A percentile compares a stretch with the other conserved stretches of the same genome.
These are phyloP conservation scores for Dendrocincla tyrannina DNA, from an alignment of 2,797 vertebrate species.

Conservation along the genomic window DNA sequence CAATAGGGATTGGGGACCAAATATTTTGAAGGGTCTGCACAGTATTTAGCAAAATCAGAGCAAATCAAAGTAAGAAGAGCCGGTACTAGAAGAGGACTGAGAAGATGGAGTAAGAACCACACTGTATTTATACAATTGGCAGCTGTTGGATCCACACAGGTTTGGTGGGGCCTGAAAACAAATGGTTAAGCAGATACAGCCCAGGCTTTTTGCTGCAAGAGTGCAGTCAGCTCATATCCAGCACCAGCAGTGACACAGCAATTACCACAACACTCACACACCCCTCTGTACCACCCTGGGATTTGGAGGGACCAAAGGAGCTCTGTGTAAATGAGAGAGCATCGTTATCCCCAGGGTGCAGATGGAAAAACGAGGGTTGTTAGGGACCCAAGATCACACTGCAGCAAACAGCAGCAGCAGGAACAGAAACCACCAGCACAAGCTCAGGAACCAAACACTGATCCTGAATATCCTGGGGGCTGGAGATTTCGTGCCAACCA, in stretches of 20 bases:
- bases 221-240: neutral
- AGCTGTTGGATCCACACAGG: neutral
- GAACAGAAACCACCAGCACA: neutral
- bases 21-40: neutral
- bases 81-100: neutral
- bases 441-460: neutral
- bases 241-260: neutral
- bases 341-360: neutral
- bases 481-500: neutral
- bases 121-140: too few relatives aligned
- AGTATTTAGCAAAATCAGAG: neutral
- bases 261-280: neutral
- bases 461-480: neutral
- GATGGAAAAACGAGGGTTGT: neutral
- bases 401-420: neutral
- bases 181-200: neutral
- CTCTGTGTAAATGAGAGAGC: neutral
- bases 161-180: neutral
- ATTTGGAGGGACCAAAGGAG: neutral
- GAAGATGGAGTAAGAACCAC: neutral
- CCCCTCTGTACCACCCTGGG: neutral
- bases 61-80: neutral
- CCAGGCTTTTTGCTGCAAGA: fast-evolving
- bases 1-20: neutral
- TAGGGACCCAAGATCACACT: neutral